Percentiles rank a stretch among this genome's conserved stretches.
These are phyloP conservation scores for Rhingia rostrata DNA, from an alignment of 2,888 invertebrate genomes.

Conservation along the genomic window DNA sequence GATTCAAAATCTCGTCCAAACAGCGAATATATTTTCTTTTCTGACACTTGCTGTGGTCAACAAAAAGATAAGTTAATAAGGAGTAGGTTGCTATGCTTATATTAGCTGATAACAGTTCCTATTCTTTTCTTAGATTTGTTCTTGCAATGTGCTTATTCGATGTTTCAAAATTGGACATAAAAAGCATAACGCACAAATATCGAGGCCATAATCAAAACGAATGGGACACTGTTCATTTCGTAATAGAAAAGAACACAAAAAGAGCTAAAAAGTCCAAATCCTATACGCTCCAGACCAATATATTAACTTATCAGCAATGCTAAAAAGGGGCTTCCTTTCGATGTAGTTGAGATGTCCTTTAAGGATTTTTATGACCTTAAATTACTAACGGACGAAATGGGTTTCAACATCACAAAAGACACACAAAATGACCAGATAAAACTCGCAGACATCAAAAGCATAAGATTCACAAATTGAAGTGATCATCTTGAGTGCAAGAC, in stretches of 20 bases:
- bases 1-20: constrained; percentile 12
- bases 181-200: constrained; percentile 37
- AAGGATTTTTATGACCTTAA: constrained; percentile 35
- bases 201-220: constrained; percentile 33
- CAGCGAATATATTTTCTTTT: constrained; percentile 21
- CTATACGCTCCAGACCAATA: constrained; percentile 30
- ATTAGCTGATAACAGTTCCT: constrained; percentile 30
- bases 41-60: constrained; percentile 15
- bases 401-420: constrained; percentile 36
- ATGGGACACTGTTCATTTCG: constrained; percentile 12
- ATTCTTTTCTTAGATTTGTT: constrained; percentile 35
- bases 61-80: constrained; percentile 36
- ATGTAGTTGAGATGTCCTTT: constrained; percentile 33
- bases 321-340: constrained; percentile 24
- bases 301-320: constrained; percentile 33
- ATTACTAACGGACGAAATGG: constrained; percentile 38
- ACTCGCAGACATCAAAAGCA: constrained; percentile 34
- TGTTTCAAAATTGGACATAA: constrained; percentile 41
- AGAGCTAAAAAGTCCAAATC: constrained; percentile 26
- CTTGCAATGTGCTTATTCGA: constrained; percentile 41
- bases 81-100: constrained; percentile 31
- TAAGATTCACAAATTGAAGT: constrained; percentile 38
- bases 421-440: constrained; percentile 29
- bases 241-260: constrained; percentile 23
- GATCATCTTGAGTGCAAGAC: constrained; percentile 10